phyloP scores from a whole-genome alignment of 2,888 invertebrate species.

The Diplazon laetatorius region DNA sequence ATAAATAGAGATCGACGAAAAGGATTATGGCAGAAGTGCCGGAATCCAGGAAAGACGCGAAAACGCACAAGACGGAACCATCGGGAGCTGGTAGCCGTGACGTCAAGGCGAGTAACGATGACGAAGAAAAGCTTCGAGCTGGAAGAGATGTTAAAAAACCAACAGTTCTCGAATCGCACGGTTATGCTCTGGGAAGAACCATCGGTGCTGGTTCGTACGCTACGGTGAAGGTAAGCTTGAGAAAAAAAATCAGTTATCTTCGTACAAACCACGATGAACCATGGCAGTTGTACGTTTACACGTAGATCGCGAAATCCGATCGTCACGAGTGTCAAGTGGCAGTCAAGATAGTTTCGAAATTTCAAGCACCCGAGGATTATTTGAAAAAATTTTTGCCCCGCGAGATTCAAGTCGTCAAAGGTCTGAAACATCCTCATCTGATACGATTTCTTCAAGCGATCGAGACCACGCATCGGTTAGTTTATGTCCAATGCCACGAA shows the following conservation, averaged over 20 bases:
- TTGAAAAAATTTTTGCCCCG: constrained; percentile 91
- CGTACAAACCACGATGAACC: too few species aligned
- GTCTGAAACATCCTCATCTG: constrained; percentile 90
- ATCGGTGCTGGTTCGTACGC: constrained; percentile 93
- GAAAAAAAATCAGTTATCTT: too few species aligned
- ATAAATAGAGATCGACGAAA: too few species aligned
- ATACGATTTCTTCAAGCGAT: constrained; percentile 92
- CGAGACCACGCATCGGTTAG: constrained; percentile 91
- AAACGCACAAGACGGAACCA: too few species aligned
- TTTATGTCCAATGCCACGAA: too few species aligned
- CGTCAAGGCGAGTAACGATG: not conserved
- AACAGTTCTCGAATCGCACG: constrained; percentile 91
- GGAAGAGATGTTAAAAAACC: constrained; percentile 72
- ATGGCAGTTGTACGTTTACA: not conserved
- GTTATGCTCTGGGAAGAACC: constrained; percentile 89
- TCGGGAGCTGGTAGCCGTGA: not conserved
- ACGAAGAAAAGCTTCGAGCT: constrained; percentile 5
- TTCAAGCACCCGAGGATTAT: constrained; percentile 91
- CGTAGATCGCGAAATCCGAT: constrained; percentile 88
- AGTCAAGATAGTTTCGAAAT: constrained; percentile 92
- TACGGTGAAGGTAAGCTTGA: constrained; percentile 89
- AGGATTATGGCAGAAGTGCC: too few species aligned
- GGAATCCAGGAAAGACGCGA: too few species aligned
- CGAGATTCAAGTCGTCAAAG: constrained; percentile 93
- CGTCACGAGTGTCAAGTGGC: constrained; percentile 90